These are phyloP conservation scores for Chrysemys picta DNA, from an alignment of 2,113 vertebrate genomes.

Conservation along the genomic window DNA sequence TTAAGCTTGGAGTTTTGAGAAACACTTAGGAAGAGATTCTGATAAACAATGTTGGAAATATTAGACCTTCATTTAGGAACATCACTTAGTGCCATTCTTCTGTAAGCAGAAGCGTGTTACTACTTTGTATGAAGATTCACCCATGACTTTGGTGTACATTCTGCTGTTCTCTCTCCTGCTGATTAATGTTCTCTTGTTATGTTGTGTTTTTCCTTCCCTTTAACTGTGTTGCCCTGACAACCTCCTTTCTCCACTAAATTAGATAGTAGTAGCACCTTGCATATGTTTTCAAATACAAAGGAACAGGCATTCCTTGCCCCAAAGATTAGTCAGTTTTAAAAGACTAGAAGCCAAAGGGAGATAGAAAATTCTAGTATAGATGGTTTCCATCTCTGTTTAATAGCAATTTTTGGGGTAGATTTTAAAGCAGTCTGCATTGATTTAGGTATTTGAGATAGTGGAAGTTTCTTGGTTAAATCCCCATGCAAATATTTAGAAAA, in stretches of 20 bases:
- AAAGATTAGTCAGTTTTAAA: neutral
- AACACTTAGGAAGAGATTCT: neutral
- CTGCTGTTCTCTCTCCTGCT: accelerated
- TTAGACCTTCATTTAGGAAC: neutral
- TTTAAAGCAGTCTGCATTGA: slow-evolving; percentile 9
- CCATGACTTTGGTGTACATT: neutral
- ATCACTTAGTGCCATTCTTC: neutral
- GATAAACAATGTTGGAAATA: neutral
- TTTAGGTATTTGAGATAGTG: neutral
- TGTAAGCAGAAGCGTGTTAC: neutral
- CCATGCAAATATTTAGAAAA: neutral
- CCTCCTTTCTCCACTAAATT: neutral
- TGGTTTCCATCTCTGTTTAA: neutral
- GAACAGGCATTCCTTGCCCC: neutral
- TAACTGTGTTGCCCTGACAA: neutral
- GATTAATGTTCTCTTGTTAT: neutral
- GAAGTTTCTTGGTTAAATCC: neutral
- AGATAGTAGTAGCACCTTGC: neutral
- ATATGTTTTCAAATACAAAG: neutral
- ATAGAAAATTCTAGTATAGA: neutral
- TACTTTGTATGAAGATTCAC: neutral
- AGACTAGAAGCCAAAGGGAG: neutral
- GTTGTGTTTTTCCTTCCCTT: neutral
- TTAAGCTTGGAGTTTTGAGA: neutral
- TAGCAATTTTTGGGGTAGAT: neutral